Evolutionary conservation across 2,113 vertebrate species (phyloP), one percentile per base, ranked within the genome.

Genomic region (Ibidorhyncha struthersii): DNA sequence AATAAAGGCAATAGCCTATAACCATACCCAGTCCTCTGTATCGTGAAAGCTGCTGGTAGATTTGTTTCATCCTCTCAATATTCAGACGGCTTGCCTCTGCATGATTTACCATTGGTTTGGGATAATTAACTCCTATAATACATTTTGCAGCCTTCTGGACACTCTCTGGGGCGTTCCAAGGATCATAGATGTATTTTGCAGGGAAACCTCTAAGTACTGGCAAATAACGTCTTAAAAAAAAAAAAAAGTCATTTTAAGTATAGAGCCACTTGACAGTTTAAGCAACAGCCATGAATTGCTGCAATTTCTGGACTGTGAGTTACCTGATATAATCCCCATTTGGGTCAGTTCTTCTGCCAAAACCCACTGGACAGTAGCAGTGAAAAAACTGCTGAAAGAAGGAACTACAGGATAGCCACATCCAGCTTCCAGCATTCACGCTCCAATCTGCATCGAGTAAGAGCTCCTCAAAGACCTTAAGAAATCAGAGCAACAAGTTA

Each of bases 331-430:
- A 99, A 97, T 99, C 99, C n/a, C 99, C 99, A 40, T 99, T 99
- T 85, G 99, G 99, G 90, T 99, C 99, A 5, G 99, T 99, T 97
- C 99, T 99, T 93, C 99, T 98, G 74, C 99, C 99, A 96, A 99
- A 99, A 82, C 99, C 99, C 94, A 99, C 99, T 1, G 99, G 99
- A 94, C 99, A 99, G 93, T 99, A 99, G 97, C 99, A 99, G 89
- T 99, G 99, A 97, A 99, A 99, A 96, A 99, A 99, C 92, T 99
- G 99, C 91, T 99, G 99, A 92, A 99, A 99, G 97, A 99, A 99
- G 25, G 99, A 99, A 74, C 99, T 99, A 96, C 99, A 99, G 67
- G 99, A 99, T 0, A 99, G 98, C 99, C 99, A 99, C 99, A 99
- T 99, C 99, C 99, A 99, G 97, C 99, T 99, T 83, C 99, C 99